A percentile compares a stretch with the other conserved stretches of the same genome.
Conservation (phyloP, 2,888 invertebrate species). For the Drosophila anomalata region DNA sequence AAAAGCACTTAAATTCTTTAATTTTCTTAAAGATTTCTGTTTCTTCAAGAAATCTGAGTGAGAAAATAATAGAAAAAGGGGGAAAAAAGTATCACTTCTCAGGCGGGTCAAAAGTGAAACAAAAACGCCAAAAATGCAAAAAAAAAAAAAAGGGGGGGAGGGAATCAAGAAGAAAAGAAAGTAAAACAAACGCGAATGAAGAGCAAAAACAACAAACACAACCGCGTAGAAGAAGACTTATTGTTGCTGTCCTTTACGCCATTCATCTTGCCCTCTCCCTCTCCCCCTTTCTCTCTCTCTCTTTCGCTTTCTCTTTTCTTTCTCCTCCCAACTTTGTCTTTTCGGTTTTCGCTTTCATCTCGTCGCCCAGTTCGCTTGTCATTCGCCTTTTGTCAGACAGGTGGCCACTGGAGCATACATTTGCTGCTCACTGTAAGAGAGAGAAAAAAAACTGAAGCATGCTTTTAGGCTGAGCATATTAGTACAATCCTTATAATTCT, state of each 20-base stretch:
- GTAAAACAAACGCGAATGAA: conserved; percentile 5
- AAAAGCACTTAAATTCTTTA: not conserved
- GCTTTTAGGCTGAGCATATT: conserved; percentile 15
- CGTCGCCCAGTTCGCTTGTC: conserved; percentile 14
- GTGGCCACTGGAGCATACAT: conserved; percentile 34
- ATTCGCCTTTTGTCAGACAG: conserved; percentile 33
- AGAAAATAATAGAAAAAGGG: conserved; percentile 18
- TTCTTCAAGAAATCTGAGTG: not conserved
- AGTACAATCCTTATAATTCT: no score
- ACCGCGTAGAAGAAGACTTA: conserved; percentile 1
- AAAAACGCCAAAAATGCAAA: conserved; percentile 18
- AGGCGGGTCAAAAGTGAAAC: conserved; percentile 25
- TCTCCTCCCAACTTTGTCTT: conserved; percentile 5
- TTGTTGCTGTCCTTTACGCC: conserved; percentile 17
- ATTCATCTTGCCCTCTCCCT: not conserved
- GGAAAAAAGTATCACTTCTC: conserved; percentile 21
- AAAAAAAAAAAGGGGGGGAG: not conserved
- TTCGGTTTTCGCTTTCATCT: conserved; percentile 27
- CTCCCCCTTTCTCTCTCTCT: not conserved
- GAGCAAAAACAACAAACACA: conserved; percentile 18
- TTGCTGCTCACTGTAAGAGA: conserved; percentile 12
- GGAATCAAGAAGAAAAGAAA: not conserved
- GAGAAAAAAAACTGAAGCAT: conserved; percentile 30
- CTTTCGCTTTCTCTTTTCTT: not conserved
- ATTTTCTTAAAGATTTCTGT: no score